These are phyloP conservation scores for Eupithecia subumbrata DNA, from an alignment of 2,888 invertebrate genomes.

Conservation along the genomic window DNA sequence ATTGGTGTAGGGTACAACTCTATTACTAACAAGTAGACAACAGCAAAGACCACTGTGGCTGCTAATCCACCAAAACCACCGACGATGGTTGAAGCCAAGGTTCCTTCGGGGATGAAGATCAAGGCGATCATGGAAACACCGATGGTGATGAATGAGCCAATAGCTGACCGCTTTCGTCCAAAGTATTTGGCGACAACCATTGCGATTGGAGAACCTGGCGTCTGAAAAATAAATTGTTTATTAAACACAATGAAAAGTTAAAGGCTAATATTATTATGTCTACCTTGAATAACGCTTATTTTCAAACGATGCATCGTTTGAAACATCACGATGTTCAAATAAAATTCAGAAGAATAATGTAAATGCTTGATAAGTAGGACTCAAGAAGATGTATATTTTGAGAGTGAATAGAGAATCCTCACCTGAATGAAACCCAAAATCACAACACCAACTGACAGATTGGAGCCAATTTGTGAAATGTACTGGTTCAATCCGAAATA, in stretches of 20 bases:
- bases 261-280: neutral
- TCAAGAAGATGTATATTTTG: neutral
- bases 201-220: conserved; percentile 49
- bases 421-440: conserved; percentile 62
- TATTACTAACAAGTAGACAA: conserved; percentile 56
- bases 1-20: conserved; percentile 68
- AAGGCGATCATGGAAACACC: conserved; percentile 53
- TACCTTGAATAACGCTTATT: neutral
- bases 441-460: conserved; percentile 55
- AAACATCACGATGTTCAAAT: neutral
- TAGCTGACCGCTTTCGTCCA: conserved; percentile 52
- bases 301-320: no score
- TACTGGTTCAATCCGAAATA: conserved; percentile 65
- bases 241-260: neutral
- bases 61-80: conserved; percentile 53
- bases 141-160: conserved; percentile 44
- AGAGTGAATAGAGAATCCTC: conserved; percentile 25
- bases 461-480: conserved; percentile 53
- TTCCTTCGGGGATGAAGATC: conserved; percentile 51
- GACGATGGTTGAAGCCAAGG: conserved; percentile 49
- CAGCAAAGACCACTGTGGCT: conserved; percentile 46
- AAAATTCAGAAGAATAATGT: neutral
- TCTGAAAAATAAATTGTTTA: conserved; percentile 46
- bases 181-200: conserved; percentile 53
- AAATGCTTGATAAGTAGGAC: neutral